Percentiles rank a stretch among this genome's conserved stretches.
Evolutionary conservation across 2,113 vertebrate genomes (phyloP).

Genomic region (Sapayoa aenigma): DNA sequence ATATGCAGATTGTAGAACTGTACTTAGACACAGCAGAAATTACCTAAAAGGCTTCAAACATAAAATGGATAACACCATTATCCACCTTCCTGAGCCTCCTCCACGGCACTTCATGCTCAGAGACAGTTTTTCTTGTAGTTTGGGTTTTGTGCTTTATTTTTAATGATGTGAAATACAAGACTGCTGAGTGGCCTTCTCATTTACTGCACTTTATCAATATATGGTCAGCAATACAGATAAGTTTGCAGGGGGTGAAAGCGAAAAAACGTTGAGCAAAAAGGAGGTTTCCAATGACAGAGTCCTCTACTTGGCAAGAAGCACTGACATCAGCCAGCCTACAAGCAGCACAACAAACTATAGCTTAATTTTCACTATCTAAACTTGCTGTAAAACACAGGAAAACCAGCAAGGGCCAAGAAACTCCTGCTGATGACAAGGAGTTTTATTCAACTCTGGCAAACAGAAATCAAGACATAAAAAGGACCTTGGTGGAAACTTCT

Average conservation of each 20-base stretch:
- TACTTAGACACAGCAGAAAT: not conserved
- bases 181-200: not conserved
- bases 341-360: not conserved
- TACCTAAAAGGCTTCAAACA: not conserved
- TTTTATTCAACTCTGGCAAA: not conserved
- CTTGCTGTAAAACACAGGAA: fast-evolving
- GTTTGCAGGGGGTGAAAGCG: not conserved
- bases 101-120: not conserved
- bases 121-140: not conserved
- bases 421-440: not conserved
- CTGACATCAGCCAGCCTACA: not conserved
- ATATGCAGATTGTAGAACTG: not conserved
- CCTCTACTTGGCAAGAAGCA: not conserved
- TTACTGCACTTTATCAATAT: not conserved
- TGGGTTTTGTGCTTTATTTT: not conserved
- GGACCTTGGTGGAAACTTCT: not conserved
- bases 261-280: not conserved
- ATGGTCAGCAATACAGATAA: not conserved
- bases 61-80: not conserved
- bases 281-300: not conserved
- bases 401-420: not conserved
- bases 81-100: not conserved
- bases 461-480: not conserved
- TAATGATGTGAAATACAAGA: not conserved
- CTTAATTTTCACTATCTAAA: not conserved